These are phyloP conservation scores for Bhutanitis thaidina DNA, from an alignment of 2,888 invertebrate species.

Conservation along the genomic window DNA sequence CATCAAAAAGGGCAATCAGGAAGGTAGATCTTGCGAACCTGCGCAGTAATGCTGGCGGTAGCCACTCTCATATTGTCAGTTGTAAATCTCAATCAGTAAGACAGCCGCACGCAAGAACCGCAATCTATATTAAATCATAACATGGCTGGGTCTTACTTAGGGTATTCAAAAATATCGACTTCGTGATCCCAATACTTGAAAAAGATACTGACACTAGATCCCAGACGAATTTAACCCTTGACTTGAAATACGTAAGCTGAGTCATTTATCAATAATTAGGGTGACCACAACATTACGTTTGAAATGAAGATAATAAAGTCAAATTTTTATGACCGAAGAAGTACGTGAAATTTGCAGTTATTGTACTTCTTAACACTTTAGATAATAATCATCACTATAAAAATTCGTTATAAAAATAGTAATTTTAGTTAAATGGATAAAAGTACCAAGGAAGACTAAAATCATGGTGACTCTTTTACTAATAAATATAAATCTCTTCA, in stretches of 20 bases:
- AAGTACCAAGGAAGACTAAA: conserved; percentile 20
- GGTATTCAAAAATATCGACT: conserved; percentile 48
- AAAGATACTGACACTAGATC: conserved; percentile 66
- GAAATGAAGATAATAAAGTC: background rate
- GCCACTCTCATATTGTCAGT: conserved; percentile 47
- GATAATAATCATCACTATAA: no score
- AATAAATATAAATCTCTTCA: conserved; percentile 76
- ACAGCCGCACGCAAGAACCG: conserved; percentile 56
- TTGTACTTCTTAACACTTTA: no score
- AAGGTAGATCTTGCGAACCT: conserved; percentile 33
- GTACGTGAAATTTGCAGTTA: no score
- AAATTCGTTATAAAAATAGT: no score
- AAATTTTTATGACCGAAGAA: no score
- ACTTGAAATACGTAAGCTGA: conserved; percentile 63
- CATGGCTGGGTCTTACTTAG: conserved; percentile 35
- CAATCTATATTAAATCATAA: conserved; percentile 72
- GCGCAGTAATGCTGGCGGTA: conserved; percentile 40
- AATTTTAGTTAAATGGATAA: no score
- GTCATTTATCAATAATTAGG: conserved; percentile 67
- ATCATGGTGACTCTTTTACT: conserved; percentile 50
- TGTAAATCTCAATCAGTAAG: conserved; percentile 54
- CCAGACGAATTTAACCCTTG: conserved; percentile 66
- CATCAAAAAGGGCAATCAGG: no score
- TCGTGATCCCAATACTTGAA: conserved; percentile 47
- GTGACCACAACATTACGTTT: conserved; percentile 44